A percentile compares a stretch with the other conserved stretches of the same genome.
These are phyloP conservation scores for Oxyruncus cristatus DNA, from an alignment of 2,113 vertebrate genomes.

Conservation along the genomic window DNA sequence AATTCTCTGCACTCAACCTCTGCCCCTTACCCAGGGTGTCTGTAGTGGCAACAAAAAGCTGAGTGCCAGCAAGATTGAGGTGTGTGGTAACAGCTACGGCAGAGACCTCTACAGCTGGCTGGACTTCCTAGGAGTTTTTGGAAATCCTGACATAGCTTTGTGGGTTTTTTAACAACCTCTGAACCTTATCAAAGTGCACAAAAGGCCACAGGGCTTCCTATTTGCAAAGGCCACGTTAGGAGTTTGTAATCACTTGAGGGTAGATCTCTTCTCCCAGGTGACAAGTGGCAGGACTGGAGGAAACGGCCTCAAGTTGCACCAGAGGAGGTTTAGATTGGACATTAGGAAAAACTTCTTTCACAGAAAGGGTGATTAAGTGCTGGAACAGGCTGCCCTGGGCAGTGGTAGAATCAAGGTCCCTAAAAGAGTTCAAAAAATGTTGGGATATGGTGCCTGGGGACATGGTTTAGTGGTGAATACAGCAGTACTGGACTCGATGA, in stretches of 20 bases:
- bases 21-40: rapidly evolving
- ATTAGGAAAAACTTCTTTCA: neutral
- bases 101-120: neutral
- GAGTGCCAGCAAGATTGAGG: rapidly evolving
- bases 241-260: neutral
- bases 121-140: neutral
- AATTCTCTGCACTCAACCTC: neutral
- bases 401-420: neutral
- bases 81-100: neutral
- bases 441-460: neutral
- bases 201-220: neutral
- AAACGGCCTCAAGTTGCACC: neutral
- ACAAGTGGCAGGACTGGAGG: neutral
- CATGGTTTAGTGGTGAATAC: neutral
- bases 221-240: neutral
- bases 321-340: neutral
- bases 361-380: rapidly evolving
- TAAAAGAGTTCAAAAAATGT: neutral
- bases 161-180: neutral
- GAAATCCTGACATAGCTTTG: neutral
- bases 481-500: too few species aligned
- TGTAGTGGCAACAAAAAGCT: neutral
- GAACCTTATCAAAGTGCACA: neutral
- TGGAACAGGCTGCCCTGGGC: neutral
- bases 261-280: neutral